Base-by-base conservation (phyloP, 2,113 vertebrate genomes). In the Patagioenas fasciata region DNA sequence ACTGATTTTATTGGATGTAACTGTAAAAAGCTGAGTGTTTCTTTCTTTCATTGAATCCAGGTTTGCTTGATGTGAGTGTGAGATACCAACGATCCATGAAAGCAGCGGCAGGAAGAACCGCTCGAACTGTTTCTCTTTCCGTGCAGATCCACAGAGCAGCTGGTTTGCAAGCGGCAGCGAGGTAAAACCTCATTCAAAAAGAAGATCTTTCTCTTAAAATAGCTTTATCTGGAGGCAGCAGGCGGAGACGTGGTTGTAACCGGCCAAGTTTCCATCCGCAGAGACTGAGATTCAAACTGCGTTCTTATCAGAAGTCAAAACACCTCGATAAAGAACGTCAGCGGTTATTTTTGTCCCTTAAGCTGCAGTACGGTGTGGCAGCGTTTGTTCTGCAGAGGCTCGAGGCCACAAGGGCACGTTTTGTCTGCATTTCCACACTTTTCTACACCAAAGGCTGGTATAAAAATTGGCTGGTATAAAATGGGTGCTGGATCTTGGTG, bases 111-210 rank as follows among this genome's bases (percentile, higher is more conserved):
- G 97, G 97, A 89, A 78, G 94, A 67, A 72, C 98, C 31, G 96
- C 98, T 80, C 98, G 87, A 31, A 54, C 97, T 32, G 98, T 99
- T 51, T 98, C 97, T 8, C 96, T 99, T 44, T 98, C 98, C 14
- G 95, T 99, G 18, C 97, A 98, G 31, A 98, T 99, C 70, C 98
- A 98, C 92, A 97, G 98, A 98, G 99, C 98, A 40, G 98, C 98
- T 67, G 99, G 99, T 80, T 97, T 99, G 89, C 98, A 99, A 96
- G 99, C 99, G 36, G 99, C 99, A 71, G 99, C 98, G 56, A 99
- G 98, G 99, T 99, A 98, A 97, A 95, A 60, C 40, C 40, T 47
- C 10, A 42, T 71, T 42, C 23, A 10, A 34, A 72, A 28, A 66
- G 18, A n/a, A 13, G 11, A 5, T 32, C 58, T 51, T 73, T 56